phyloP scores from a whole-genome alignment of 2,888 invertebrate genomes.

The Zootermopsis nevadensis region DNA sequence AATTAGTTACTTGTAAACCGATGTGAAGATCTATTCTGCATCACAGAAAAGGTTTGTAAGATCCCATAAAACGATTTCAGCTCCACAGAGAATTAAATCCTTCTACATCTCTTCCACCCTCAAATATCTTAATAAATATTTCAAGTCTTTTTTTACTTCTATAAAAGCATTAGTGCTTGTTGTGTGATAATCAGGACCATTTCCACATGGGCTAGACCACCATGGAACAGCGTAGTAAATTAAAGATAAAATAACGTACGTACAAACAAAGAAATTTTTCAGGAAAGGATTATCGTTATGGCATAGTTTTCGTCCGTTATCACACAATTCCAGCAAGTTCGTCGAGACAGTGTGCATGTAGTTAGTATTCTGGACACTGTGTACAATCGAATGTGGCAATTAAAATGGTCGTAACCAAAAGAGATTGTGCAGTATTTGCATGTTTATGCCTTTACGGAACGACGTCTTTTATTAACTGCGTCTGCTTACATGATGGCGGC shows the following conservation, averaged over 20 bases:
- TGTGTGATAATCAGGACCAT: background rate
- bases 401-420: slow-evolving; percentile 17
- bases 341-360: background rate
- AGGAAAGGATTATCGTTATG: slow-evolving; percentile 10
- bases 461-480: slow-evolving; percentile 21
- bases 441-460: slow-evolving; percentile 31
- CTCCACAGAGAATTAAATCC: too few species aligned
- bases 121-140: too few species aligned
- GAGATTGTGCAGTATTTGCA: slow-evolving; percentile 21
- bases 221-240: background rate
- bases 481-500: background rate
- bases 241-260: background rate
- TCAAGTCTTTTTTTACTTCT: too few species aligned
- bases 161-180: background rate
- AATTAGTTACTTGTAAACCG: too few species aligned
- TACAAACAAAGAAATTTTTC: background rate
- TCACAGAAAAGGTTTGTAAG: too few species aligned
- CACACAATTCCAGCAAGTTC: background rate
- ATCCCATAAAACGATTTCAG: too few species aligned
- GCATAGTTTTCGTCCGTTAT: background rate
- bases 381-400: slow-evolving; percentile 2
- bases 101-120: too few species aligned
- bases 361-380: background rate
- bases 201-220: background rate
- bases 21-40: too few species aligned